These are phyloP conservation scores for Drosophila mulleri DNA, from an alignment of 2,888 invertebrate genomes.

Conservation along the genomic window DNA sequence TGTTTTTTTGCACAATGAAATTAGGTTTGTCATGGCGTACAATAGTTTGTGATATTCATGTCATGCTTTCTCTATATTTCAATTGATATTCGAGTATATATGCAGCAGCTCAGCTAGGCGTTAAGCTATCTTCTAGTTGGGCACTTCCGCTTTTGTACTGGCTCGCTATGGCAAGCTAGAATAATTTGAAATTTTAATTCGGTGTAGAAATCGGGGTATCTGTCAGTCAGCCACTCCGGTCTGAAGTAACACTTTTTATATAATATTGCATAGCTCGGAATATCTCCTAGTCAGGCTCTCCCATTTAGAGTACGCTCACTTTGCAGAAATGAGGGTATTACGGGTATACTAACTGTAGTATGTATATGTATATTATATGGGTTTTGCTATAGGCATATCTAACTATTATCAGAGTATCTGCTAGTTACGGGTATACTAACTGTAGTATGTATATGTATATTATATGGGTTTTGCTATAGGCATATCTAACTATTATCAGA, in stretches of 20 bases:
- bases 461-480: no score
- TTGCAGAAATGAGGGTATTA: no score
- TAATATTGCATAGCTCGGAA: no score
- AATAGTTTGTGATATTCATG: slow-evolving; percentile 3
- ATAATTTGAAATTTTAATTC: background rate
- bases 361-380: no score
- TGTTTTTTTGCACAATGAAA: slow-evolving; percentile 1
- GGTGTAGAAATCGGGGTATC: no score
- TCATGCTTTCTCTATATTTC: slow-evolving; percentile 6
- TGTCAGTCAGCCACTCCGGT: no score
- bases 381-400: no score
- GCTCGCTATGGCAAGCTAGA: background rate
- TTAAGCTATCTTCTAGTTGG: background rate
- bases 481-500: background rate
- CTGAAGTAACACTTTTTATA: no score
- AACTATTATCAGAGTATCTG: background rate
- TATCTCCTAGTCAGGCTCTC: no score
- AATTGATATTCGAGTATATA: background rate
- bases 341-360: no score
- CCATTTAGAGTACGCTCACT: no score
- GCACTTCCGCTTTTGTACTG: background rate
- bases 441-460: no score
- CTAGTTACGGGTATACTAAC: background rate
- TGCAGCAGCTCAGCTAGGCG: background rate
- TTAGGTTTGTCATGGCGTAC: slow-evolving; percentile 1